These are phyloP conservation scores for Cyclopterus lumpus DNA, from an alignment of 2,797 vertebrate genomes.

Conservation along the genomic window DNA sequence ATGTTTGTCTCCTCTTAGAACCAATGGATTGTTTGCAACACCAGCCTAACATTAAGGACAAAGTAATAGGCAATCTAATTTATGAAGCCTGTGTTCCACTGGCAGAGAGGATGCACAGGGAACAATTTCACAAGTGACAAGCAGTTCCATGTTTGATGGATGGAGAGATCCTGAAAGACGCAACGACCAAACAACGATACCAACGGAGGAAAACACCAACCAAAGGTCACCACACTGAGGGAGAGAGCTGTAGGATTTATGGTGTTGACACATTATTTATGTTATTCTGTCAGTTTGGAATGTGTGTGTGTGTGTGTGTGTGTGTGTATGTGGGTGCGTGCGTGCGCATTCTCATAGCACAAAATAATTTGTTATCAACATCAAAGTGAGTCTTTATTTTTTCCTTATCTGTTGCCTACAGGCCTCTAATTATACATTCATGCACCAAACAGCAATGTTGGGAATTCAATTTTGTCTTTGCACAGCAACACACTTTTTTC, in stretches of 20 bases:
- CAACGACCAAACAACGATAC: constrained; percentile 26
- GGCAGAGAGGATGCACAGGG: constrained; percentile 16
- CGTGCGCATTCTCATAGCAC: constrained; percentile 50
- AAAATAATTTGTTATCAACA: constrained; percentile 76
- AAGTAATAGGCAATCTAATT: constrained; percentile 18
- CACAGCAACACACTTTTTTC: constrained; percentile 36
- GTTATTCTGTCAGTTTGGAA: constrained; percentile 33
- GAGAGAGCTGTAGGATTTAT: constrained; percentile 26
- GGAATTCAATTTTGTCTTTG: constrained; percentile 67
- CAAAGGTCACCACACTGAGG: background rate
- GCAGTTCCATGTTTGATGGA: constrained; percentile 33
- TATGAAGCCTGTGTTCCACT: background rate
- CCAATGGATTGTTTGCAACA: background rate
- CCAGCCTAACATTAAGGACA: constrained; percentile 1
- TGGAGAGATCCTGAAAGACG: constrained; percentile 27
- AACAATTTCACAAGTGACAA: constrained; percentile 31
- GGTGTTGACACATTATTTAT: constrained; percentile 37
- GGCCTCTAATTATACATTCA: constrained; percentile 74
- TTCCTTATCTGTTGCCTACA: constrained; percentile 76
- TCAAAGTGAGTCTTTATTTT: constrained; percentile 77
- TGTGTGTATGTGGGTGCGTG: constrained; percentile 1
- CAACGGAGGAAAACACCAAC: constrained; percentile 7
- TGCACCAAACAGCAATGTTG: constrained; percentile 51
- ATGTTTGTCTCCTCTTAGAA: background rate
- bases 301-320: background rate